Evolutionary conservation across 2,888 invertebrate species (phyloP).

Genomic region (Conus canariensis): DNA sequence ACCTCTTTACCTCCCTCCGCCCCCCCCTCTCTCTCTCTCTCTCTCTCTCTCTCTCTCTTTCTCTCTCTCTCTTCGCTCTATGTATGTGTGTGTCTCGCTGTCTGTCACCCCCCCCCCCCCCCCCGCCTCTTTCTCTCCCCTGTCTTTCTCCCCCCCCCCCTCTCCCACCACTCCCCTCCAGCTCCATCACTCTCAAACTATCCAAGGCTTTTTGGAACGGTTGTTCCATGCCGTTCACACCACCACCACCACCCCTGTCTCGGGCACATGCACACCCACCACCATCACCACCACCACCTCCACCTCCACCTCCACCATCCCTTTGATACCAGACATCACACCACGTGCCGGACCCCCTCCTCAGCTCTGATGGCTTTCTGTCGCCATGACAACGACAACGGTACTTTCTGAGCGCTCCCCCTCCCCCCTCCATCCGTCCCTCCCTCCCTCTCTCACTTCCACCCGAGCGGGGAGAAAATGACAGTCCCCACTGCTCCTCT

Average conservation of each 20-base stretch:
- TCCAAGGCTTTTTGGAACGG: background rate
- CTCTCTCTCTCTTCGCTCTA: no score
- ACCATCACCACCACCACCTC: no score
- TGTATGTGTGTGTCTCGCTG: background rate
- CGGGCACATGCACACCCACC: no score
- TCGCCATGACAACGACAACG: background rate
- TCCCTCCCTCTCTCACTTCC: background rate
- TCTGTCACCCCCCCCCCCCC: background rate
- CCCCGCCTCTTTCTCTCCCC: no score
- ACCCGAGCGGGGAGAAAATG: background rate
- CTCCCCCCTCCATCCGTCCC: no score
- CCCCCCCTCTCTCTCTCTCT: no score
- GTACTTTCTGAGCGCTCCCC: background rate
- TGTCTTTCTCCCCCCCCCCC: background rate
- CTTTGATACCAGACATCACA: background rate
- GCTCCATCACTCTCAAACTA: background rate
- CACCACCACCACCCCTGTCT: no score
- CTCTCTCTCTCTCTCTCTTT: no score
- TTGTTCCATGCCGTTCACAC: no score
- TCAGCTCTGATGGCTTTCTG: constrained; percentile 20
- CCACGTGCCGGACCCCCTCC: background rate
- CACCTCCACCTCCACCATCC: no score
- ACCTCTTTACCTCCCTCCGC: background rate
- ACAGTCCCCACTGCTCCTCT: background rate
- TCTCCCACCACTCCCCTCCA: no score